Percentiles rank a stretch among this genome's conserved stretches.
phyloP scores from a whole-genome alignment of 1,140 invertebrate species.

The Drosophila chauvacae region DNA sequence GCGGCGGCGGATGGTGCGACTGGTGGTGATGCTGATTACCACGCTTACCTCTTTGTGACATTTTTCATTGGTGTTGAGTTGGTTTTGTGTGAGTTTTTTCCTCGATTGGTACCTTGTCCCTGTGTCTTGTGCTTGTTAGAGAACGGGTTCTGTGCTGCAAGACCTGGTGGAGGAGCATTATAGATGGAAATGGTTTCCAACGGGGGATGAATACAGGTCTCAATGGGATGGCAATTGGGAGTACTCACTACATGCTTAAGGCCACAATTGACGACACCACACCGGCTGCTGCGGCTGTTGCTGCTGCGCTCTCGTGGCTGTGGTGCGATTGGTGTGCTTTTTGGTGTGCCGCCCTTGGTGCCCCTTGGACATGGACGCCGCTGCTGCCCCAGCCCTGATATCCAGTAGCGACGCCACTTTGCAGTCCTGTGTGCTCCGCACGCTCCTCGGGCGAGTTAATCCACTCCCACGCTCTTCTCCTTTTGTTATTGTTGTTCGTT shows the following conservation, averaged over 20 bases:
- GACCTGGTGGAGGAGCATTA: constrained; percentile 13
- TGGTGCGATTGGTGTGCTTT: constrained; percentile 37
- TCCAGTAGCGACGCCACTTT: constrained; percentile 80
- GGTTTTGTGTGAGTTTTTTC: constrained; percentile 64
- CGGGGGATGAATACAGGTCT: not conserved
- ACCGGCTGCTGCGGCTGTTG: constrained; percentile 72
- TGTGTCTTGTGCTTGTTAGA: constrained; percentile 42
- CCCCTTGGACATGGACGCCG: constrained; percentile 74
- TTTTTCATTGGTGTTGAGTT: constrained; percentile 83
- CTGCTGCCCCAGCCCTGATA: constrained; percentile 77
- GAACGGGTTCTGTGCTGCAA: constrained; percentile 45
- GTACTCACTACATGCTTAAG: constrained; percentile 84
- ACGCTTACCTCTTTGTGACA: constrained; percentile 85
- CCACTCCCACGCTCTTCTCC: constrained; percentile 26
- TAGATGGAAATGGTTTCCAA: not conserved
- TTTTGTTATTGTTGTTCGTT: constrained; percentile 59
- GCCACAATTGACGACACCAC: constrained; percentile 81
- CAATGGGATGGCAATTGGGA: not conserved
- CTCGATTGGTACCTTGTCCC: constrained; percentile 52
- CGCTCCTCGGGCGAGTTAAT: constrained; percentile 61
- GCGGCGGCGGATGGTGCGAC: constrained; percentile 72
- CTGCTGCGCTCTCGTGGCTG: constrained; percentile 59
- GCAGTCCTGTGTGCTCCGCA: constrained; percentile 72
- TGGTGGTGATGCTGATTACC: constrained; percentile 76
- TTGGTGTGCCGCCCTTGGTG: constrained; percentile 42